Conservation (phyloP, 2,113 vertebrate species). For the Sclerurus mexicanus region DNA sequence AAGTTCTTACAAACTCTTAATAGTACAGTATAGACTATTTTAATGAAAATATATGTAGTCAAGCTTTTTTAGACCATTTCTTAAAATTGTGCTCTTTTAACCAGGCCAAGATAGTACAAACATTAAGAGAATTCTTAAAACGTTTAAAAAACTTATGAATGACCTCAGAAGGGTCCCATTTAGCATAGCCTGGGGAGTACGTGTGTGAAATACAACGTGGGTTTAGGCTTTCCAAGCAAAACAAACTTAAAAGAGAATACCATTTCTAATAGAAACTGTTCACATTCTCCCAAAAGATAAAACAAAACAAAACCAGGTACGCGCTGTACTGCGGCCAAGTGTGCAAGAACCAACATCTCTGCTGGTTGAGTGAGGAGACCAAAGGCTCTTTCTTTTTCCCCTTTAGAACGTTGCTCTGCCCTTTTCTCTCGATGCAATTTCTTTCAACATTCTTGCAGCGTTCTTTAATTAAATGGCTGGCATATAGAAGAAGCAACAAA, state of each 20-base stretch:
- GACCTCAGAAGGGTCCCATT: constrained; percentile 73
- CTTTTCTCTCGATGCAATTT: not conserved
- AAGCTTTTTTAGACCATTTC: constrained; percentile 4
- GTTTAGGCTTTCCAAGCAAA: constrained; percentile 73
- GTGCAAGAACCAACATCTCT: constrained; percentile 11
- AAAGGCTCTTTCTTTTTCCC: not conserved
- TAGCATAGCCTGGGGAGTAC: constrained; percentile 65
- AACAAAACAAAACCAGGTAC: constrained; percentile 59
- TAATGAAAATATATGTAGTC: constrained; percentile 41
- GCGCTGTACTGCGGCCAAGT: not conserved
- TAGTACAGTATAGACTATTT: constrained; percentile 27
- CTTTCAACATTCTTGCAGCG: not conserved
- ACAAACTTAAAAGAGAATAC: constrained; percentile 72
- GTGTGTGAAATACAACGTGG: constrained; percentile 66
- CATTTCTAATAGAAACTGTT: constrained; percentile 68
- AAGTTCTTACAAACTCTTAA: not conserved
- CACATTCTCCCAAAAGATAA: constrained; percentile 44
- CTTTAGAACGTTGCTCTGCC: not conserved
- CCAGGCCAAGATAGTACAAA: constrained; percentile 63
- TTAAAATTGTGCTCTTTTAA: constrained; percentile 61
- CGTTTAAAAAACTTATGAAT: constrained; percentile 65
- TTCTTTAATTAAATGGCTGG: not conserved
- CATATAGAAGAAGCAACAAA: not conserved
- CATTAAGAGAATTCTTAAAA: constrained; percentile 75
- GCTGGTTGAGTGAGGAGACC: not conserved